Evolutionary conservation across 2,797 vertebrate species (phyloP).

Genomic region (Chloroceryle amazona): DNA sequence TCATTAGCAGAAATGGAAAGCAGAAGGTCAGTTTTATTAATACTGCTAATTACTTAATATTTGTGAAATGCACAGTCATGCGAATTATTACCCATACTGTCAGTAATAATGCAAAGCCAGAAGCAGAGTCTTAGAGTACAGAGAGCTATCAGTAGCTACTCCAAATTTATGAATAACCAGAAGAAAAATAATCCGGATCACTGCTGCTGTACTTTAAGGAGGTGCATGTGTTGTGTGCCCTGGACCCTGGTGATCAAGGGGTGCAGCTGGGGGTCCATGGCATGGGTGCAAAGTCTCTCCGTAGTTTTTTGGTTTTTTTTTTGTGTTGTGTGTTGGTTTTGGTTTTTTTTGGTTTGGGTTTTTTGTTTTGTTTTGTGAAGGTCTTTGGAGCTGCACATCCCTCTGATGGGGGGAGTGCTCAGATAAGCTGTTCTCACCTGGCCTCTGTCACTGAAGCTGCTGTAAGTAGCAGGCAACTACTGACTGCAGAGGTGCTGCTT

Average conservation of each 20-base stretch:
- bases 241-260: background rate
- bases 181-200: background rate
- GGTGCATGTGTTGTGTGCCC: rapidly evolving
- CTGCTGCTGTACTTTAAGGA: background rate
- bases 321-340: too few relatives aligned
- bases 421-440: background rate
- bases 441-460: rapidly evolving
- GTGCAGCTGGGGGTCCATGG: background rate
- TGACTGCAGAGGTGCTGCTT: background rate
- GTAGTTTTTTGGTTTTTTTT: too few relatives aligned
- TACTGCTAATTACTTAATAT: constrained; percentile 10
- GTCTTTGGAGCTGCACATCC: background rate
- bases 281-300: background rate
- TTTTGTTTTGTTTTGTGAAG: background rate
- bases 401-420: background rate
- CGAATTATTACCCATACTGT: background rate
- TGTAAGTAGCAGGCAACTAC: background rate
- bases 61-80: background rate
- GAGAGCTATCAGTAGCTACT: background rate
- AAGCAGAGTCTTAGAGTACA: background rate
- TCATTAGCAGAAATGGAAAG: constrained; percentile 6
- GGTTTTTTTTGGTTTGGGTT: too few relatives aligned
- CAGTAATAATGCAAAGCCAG: background rate
- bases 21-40: background rate
- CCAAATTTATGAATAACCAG: background rate